Conservation (phyloP, 2,797 vertebrate species). For the Dendrocincla tyrannina region DNA sequence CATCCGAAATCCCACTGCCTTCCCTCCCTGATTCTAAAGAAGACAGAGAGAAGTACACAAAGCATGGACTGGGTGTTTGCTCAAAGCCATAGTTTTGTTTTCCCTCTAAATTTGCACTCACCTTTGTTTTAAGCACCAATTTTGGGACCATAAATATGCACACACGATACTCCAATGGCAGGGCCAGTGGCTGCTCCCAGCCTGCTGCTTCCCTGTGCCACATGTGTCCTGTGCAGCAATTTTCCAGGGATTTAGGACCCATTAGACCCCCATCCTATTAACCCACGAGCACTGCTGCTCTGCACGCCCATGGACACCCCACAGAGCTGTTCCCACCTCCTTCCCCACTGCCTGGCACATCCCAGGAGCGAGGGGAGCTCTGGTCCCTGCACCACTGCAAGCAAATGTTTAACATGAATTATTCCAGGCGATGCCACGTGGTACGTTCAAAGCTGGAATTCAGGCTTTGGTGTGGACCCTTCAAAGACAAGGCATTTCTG, state of each 20-base stretch:
- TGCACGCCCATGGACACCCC: not conserved
- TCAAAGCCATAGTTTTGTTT: not conserved
- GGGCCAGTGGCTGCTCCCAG: not conserved
- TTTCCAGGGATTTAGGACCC: not conserved
- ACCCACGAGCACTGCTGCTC: not conserved
- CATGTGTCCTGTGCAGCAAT: not conserved
- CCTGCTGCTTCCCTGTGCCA: not conserved
- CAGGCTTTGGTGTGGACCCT: conserved; percentile 35
- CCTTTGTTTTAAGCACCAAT: not conserved
- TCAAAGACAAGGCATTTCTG: conserved; percentile 37
- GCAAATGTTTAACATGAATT: not conserved
- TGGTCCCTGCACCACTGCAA: accelerated
- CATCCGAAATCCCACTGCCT: not conserved
- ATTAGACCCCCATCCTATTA: not conserved
- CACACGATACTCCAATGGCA: not conserved
- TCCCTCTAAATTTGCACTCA: not conserved
- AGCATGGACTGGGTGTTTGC: not conserved
- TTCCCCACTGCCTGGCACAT: not conserved
- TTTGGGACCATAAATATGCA: not conserved
- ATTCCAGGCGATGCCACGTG: not conserved
- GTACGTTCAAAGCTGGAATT: not conserved
- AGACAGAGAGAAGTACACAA: not conserved
- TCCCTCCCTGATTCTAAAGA: not conserved
- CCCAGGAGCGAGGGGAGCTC: not conserved
- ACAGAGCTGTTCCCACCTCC: not conserved